Conservation (phyloP, 2,113 vertebrate genomes). For the Pantherophis guttatus region DNA sequence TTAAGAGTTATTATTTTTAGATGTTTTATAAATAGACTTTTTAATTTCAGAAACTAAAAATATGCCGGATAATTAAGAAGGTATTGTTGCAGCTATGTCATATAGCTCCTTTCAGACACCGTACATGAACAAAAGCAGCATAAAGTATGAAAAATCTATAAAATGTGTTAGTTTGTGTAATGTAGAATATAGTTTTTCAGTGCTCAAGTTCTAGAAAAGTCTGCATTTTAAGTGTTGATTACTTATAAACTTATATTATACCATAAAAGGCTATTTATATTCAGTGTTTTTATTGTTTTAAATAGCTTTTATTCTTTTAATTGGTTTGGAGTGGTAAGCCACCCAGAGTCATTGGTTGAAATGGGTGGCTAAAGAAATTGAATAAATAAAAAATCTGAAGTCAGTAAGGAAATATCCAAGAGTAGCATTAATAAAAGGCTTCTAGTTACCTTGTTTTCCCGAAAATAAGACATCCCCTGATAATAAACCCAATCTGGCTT, state of each 20-base stretch:
- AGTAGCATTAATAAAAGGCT: neutral
- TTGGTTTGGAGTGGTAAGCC: neutral
- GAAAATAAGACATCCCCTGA: too few relatives aligned
- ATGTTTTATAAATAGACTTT: neutral
- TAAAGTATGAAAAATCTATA: neutral
- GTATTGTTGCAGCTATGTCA: neutral
- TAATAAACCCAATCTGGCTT: too few relatives aligned
- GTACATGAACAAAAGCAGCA: neutral
- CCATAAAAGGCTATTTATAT: neutral
- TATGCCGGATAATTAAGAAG: neutral
- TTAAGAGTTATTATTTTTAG: neutral
- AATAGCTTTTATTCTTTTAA: neutral
- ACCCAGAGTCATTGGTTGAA: neutral
- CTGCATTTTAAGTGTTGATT: neutral
- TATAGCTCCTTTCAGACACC: neutral
- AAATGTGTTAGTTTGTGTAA: neutral
- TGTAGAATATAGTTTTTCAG: neutral
- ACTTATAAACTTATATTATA: neutral
- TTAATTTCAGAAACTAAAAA: neutral
- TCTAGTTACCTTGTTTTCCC: neutral
- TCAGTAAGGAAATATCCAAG: neutral
- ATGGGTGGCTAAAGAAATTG: neutral
- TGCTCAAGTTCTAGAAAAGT: neutral
- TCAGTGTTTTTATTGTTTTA: neutral
- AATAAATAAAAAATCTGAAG: neutral